Percentiles rank a stretch among this genome's conserved stretches.
Evolutionary conservation across 2,113 vertebrate genomes (phyloP).

Genomic region (Microtus pennsylvanicus): DNA sequence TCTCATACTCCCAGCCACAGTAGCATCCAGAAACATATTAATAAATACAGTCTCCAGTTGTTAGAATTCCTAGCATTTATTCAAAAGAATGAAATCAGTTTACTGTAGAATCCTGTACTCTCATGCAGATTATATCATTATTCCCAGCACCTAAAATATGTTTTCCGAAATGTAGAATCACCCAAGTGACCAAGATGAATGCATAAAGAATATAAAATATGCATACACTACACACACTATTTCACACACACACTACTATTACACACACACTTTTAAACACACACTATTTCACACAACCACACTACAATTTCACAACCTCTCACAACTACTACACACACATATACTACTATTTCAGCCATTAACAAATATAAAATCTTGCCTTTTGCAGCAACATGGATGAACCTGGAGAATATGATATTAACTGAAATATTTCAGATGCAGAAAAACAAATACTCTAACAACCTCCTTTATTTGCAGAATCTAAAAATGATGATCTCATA

Average conservation of each 20-base stretch:
- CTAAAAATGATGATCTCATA: neutral
- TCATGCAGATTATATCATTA: neutral
- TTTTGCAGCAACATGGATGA: neutral
- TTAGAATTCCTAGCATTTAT: neutral
- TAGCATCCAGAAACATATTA: neutral
- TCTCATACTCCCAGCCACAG: neutral
- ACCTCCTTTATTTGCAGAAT: neutral
- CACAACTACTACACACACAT: too few relatives aligned
- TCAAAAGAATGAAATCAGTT: neutral
- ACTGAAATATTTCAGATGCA: neutral
- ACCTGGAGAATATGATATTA: neutral
- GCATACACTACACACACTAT: neutral
- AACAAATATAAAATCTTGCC: neutral
- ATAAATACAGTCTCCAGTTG: neutral
- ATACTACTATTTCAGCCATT: neutral
- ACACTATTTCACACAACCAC: too few relatives aligned
- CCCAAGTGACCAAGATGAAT: neutral
- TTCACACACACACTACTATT: neutral
- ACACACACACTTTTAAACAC: too few relatives aligned
- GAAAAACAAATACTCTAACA: neutral
- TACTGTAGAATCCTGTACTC: neutral
- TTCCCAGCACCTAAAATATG: neutral
- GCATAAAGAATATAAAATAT: neutral
- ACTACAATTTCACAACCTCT: neutral
- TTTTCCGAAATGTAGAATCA: neutral